Evolutionary conservation across 1,140 invertebrate species (phyloP), one percentile per base, ranked within the genome.

Genomic region (Ruditapes philippinarum): DNA sequence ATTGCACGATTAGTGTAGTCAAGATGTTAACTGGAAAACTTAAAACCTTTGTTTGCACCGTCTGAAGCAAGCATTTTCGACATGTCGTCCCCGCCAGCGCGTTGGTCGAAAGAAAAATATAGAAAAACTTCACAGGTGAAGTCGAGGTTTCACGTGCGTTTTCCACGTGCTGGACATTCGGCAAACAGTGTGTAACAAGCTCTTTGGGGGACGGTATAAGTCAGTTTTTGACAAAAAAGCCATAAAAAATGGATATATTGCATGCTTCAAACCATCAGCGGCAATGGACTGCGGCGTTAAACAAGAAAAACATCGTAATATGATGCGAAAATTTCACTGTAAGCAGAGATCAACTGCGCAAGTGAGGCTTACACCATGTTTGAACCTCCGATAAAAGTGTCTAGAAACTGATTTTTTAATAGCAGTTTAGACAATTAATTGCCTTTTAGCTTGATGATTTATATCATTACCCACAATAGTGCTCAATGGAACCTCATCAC

Each of bases 111-210:
- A 49, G 40, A 51, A 51, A 49, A 54, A 54, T 40, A 4, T 36
- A 28, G 42, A 78, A 78, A 78, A 78, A 78, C 31, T 31, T 31
- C 74, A 78, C 74, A 78, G 74, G 74, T 78, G 74, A 78, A 51
- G 65, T 70, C 25, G 74, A 19, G 45, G 28, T 78, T 36, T 19
- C 74, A 70, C 65, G 65, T 70, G 65, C 65, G 36, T 22, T 28
- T 70, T 54, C 74, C 74, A 78, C 74, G 74, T 78, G 74, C 36
- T 51, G 31, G 74, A 51, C 74, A 36, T 33, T 19, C 36, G 74
- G 33, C 74, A 33, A 36, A 11, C 42, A 33, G 74, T 51, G 33
- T 28, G 45, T 54, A 78, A 78, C 74, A 78, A 33, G 74, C 74
- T 54, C 42, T 38, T 70, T 33, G 0, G 33, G n/a, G 28, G 36